Base-by-base conservation (phyloP, 1,140 invertebrate species). In the Panagrolaimus sp. region DNA sequence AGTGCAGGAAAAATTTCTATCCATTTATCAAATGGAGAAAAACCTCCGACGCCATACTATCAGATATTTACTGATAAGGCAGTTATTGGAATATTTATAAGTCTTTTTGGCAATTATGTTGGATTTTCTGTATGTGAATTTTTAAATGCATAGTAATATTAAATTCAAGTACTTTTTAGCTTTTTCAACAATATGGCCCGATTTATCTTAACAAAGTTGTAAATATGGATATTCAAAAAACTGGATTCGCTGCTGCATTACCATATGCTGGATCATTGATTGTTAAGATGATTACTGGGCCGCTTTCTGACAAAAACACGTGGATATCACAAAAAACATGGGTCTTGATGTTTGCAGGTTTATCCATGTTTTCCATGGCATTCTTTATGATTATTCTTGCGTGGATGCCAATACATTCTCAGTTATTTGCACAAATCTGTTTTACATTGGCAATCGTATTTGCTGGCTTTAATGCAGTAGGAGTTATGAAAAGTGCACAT, bases 231-330 rank as follows among this genome's bases (percentile, higher is more conserved):
- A 66, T 71, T 27, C 31, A 57, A 64, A 27, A 57, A 47, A 71
- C 70, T 0, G 70, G 70, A 38, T 62, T 68, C 25, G 70, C 70
- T 46, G 66, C 66, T 9, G 70, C 70, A 23, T 51, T 71, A 45
- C 70, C 70, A 14, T 68, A 57, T 46, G 31, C 69, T 8, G 44
- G 69, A 7, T 67, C 70, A 9, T 14, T 69, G 11, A 16, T 71
- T 25, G 57, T 45, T 0, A 71, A 71, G 61, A 38, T 70, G 13
- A 8, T 63, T 27, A 53, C 31, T 53, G 70, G 57, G 9, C 70
- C 53, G 11, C 38, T 68, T 31, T 61, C 31, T 20, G 70, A 71
- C 25, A 31, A 25, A 23, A 11, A 69, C 5, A 51, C 66, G n/a
- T 63, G 16, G 42, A 3, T 71, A 11, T 43, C 42, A 27, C 66